These are phyloP conservation scores for Meteorus colon DNA, from an alignment of 2,888 invertebrate species.

Conservation along the genomic window DNA sequence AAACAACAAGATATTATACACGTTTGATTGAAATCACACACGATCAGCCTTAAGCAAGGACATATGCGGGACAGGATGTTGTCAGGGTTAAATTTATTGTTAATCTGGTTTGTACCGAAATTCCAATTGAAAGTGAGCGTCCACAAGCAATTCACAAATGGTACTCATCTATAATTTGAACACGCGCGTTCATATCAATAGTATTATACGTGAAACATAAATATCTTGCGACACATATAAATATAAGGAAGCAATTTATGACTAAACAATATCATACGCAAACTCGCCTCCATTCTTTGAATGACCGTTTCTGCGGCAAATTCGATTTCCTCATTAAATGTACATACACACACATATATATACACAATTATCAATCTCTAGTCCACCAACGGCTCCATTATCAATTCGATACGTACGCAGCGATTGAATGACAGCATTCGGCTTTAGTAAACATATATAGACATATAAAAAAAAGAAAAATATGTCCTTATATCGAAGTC, in stretches of 20 bases:
- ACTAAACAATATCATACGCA: background rate
- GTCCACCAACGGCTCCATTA: too few species aligned
- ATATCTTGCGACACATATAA: background rate
- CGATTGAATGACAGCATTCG: too few species aligned
- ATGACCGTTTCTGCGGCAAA: slow-evolving; percentile 20
- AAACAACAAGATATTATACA: too few species aligned
- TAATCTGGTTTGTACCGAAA: background rate
- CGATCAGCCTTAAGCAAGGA: background rate
- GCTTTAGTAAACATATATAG: too few species aligned
- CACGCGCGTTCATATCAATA: too few species aligned
- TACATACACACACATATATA: background rate
- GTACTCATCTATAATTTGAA: background rate
- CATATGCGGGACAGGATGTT: background rate
- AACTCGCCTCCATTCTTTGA: slow-evolving; percentile 27
- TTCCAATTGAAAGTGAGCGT: background rate
- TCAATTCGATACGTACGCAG: too few species aligned
- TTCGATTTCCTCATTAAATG: slow-evolving; percentile 23
- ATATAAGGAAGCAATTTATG: background rate
- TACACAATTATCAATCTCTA: background rate
- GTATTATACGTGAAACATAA: background rate
- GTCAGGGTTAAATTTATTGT: background rate
- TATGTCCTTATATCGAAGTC: too few species aligned
- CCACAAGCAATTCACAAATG: slow-evolving; percentile 1
- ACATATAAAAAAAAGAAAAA: too few species aligned
- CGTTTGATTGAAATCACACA: background rate